Base-by-base conservation (phyloP, 30 jellyfish, hydroid and myxozoan species). In the Aurelia sp. region DNA sequence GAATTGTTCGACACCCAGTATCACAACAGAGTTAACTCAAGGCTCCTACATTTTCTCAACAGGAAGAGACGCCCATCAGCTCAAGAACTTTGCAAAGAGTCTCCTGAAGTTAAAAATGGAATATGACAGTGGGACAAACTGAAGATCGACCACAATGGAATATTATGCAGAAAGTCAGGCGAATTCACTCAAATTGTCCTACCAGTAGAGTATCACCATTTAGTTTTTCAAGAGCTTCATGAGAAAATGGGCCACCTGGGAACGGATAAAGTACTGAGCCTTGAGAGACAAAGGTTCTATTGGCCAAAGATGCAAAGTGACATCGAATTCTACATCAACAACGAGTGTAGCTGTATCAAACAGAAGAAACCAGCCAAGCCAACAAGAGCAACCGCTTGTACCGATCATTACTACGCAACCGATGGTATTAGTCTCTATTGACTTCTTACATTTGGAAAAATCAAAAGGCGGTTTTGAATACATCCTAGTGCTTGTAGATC, bases 231-330 rank as follows among this genome's bases (percentile, higher is more conserved):
- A 31, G 84, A 84, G 35, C 38, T 86, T 11, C 92, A 86, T 38
- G 76, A 16, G 24, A 57, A 67, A 8, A 86, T 86, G 93, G 96
- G 93, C 13, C 96, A 86, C 82, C 87, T 78, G 9, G 89, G 92
- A 20, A 13, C 63, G 7, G 92, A 86, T 1, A 33, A 62, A 30
- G 92, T 79, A 9, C 21, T 41, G 0, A 51, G 38, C 13, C 63
- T 75, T 8, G 86, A 4, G 11, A 57, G 92, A 38, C 44, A 69
- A 63, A 44, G 92, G 22, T 51, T 82, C 65, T 82, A 38, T 40
- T 44, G 58, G 44, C 33, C 33, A 27, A 27, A 27, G 33, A 27
- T 27, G 33, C 33, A 27, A 27, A 27, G 2, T 27, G 33, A 27
- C 33, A 27, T 27, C 2, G 33, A 27, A 27, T 27, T 27, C 33